Base-by-base conservation (phyloP, 2,888 invertebrate species). In the Nymphalis polychloros region DNA sequence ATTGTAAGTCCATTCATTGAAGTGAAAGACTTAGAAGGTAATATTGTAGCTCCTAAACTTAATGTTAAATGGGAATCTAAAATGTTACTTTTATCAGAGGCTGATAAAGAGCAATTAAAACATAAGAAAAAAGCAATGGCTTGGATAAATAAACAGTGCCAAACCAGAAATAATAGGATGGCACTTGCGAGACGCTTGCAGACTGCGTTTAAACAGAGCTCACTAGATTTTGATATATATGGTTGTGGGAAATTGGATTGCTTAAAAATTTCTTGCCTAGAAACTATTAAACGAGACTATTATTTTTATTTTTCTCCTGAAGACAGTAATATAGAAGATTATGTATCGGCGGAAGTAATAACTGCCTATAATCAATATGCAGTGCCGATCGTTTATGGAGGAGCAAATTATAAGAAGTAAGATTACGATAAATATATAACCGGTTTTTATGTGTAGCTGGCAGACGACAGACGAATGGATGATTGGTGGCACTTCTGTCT, bases 351-450 rank as follows among this genome's bases (percentile, higher is more conserved):
- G 8, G 87, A 88, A 71, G 84, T 92, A 0, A 69, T 90, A 46
- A 84, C 83, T 47, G 91, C 92, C 0, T 88, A 93, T 73, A 90
- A 94, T 76, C 91, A 94, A 81, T 90, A 93, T 76, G 90, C 94
- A 41, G 89, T 96, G 0, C 96, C 96, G 0, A 93, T 96, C 41
- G 94, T 95, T 7, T 89, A 94, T 79, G 95, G 95, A 20, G 94
- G 94, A 17, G 94, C 93, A 50, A 93, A 96, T 84, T 95, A 95
- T 82, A 80, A 55, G 7, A 87, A 79, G 92, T 92, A 79, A 85
- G 84, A 19, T 41, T 35, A 35, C 8, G n/a, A 17, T n/a, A 17
- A n/a, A 57, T 57, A 41, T 41, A 41, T 41, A 41, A 10, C 41
- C 10, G 10, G 10, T 41, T 41, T 41, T 13, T 13, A 13, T 13